A percentile compares a stretch with the other conserved stretches of the same genome.
Evolutionary conservation across 1,140 invertebrate genomes (phyloP).

Genomic region (Ceratina calcarata): DNA sequence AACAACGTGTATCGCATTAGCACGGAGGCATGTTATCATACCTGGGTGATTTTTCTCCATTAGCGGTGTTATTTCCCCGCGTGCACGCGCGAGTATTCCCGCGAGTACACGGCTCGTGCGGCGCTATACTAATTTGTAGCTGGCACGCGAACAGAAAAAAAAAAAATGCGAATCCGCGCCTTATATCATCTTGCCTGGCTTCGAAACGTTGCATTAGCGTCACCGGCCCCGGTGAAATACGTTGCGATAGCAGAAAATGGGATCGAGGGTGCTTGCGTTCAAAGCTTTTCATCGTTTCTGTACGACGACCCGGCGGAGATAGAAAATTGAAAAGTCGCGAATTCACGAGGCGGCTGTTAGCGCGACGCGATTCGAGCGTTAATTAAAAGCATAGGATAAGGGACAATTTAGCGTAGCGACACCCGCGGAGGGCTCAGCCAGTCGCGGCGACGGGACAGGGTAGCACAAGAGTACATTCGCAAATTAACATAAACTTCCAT

Average conservation of each 20-base stretch:
- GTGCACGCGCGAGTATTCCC: constrained; percentile 40
- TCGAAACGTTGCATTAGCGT: constrained; percentile 34
- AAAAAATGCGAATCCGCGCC: constrained; percentile 34
- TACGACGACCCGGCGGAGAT: not conserved
- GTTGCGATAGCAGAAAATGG: constrained; percentile 22
- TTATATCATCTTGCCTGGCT: constrained; percentile 32
- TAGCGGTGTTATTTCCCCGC: constrained; percentile 57
- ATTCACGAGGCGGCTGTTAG: not conserved
- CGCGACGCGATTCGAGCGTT: constrained; percentile 2
- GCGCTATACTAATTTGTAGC: constrained; percentile 60
- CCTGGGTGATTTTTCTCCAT: constrained; percentile 67
- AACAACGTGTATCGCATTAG: constrained; percentile 60
- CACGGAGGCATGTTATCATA: constrained; percentile 65
- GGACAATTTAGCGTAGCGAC: constrained; percentile 10
- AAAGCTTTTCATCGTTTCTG: not conserved
- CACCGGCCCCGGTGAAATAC: not conserved
- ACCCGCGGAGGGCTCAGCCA: not conserved
- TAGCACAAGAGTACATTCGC: constrained; percentile 50
- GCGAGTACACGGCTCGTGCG: constrained; percentile 51
- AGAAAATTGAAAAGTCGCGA: not conserved
- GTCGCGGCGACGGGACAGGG: not conserved
- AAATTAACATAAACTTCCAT: constrained; percentile 61
- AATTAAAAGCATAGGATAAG: constrained; percentile 29
- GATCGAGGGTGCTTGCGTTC: not conserved
- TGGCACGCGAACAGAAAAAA: not conserved